Evolutionary conservation across 2,113 vertebrate genomes (phyloP).

Genomic region (Nicator chloris): DNA sequence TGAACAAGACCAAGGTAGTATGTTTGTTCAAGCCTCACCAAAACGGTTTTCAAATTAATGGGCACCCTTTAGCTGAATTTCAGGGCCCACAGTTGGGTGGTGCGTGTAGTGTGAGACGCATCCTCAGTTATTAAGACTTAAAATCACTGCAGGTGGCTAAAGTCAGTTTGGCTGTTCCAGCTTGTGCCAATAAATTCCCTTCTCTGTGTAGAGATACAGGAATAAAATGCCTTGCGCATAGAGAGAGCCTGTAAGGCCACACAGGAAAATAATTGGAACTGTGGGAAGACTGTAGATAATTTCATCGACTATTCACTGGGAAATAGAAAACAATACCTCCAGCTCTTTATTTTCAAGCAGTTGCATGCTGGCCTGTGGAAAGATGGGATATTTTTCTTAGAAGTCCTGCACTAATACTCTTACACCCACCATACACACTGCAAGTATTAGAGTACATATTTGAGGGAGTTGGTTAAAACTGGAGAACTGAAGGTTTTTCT

Average conservation of each 20-base stretch:
- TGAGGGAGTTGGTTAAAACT: neutral
- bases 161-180: neutral
- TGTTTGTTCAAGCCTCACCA: neutral
- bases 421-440: neutral
- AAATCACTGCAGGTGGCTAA: neutral
- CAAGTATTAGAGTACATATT: neutral
- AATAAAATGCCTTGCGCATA: neutral
- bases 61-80: neutral
- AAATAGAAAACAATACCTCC: neutral
- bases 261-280: neutral
- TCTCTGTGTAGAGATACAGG: neutral
- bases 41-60: neutral
- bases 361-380: neutral
- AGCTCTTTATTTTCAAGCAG: neutral
- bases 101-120: neutral
- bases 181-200: neutral
- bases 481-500: neutral
- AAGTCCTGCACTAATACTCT: neutral
- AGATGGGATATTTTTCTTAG: neutral
- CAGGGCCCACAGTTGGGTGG: neutral
- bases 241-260: neutral
- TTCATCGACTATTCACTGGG: neutral
- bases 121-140: neutral
- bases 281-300: neutral
- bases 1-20: neutral